phyloP scores from a whole-genome alignment of 2,888 invertebrate species.

The Ochropacha duplaris region DNA sequence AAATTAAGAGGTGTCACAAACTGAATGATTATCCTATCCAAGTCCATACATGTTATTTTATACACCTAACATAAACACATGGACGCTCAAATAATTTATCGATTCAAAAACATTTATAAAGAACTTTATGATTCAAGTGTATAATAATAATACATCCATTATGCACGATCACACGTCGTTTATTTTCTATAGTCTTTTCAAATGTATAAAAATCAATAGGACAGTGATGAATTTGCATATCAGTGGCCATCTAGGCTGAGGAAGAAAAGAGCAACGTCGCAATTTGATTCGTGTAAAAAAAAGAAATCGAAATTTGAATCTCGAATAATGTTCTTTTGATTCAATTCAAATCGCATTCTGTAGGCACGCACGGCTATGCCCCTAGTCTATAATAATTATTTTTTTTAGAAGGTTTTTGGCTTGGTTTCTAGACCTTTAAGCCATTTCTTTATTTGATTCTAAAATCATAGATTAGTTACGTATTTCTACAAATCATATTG shows the following conservation, averaged over 20 bases:
- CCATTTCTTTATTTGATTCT: too few species aligned
- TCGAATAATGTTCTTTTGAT: conserved; percentile 2
- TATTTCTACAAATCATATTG: too few species aligned
- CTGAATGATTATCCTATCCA: too few species aligned
- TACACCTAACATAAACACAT: too few species aligned
- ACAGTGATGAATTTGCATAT: conserved; percentile 50
- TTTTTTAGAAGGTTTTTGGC: too few species aligned
- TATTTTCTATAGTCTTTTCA: conserved; percentile 26
- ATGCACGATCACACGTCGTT: conserved; percentile 48
- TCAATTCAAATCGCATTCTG: not conserved
- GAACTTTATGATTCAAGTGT: conserved; percentile 15
- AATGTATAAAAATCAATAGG: conserved; percentile 55
- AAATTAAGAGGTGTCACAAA: too few species aligned
- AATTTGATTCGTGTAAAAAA: conserved; percentile 37
- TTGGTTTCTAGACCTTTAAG: too few species aligned
- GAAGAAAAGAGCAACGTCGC: conserved; percentile 33
- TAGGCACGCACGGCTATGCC: not conserved
- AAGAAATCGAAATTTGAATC: conserved; percentile 40
- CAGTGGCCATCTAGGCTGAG: conserved; percentile 44
- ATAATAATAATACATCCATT: conserved; percentile 29
- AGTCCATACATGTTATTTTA: too few species aligned
- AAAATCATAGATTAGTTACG: too few species aligned
- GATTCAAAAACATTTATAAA: not conserved
- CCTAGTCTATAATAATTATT: too few species aligned
- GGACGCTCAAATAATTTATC: too few species aligned